phyloP scores from a whole-genome alignment of 1,140 invertebrate species.

The Oryzaephilus surinamensis region DNA sequence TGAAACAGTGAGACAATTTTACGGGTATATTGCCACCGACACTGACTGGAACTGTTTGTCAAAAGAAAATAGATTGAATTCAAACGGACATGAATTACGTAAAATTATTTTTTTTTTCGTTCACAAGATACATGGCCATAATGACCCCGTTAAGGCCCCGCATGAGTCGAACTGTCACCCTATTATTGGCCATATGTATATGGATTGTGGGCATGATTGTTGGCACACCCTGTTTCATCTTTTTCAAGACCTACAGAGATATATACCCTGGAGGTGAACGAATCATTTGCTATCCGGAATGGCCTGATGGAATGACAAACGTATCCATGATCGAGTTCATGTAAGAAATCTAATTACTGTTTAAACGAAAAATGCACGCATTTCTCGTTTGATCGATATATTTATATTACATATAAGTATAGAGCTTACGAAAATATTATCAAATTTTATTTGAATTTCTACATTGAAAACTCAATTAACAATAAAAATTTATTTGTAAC shows the following conservation, averaged over 20 bases:
- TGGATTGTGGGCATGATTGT: slow-evolving; percentile 68
- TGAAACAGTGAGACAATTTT: no score
- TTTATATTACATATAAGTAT: no score
- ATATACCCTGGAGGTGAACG: slow-evolving; percentile 48
- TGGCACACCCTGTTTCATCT: slow-evolving; percentile 74
- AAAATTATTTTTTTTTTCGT: not conserved
- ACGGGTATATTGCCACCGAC: no score
- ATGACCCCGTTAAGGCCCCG: slow-evolving; percentile 79
- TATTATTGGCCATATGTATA: slow-evolving; percentile 70
- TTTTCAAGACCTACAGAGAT: slow-evolving; percentile 60
- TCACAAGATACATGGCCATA: slow-evolving; percentile 80
- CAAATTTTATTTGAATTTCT: no score
- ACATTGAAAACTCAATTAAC: no score
- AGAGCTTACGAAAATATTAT: no score
- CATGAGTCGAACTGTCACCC: slow-evolving; percentile 68
- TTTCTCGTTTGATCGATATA: no score
- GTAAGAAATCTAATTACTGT: slow-evolving; percentile 51
- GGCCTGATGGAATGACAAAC: slow-evolving; percentile 67
- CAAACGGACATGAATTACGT: no score
- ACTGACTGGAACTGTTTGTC: no score
- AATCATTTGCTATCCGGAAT: slow-evolving; percentile 66
- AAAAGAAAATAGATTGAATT: no score
- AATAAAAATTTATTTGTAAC: not conserved
- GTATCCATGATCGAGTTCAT: slow-evolving; percentile 63
- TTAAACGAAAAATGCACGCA: no score